Evolutionary conservation across 2,113 vertebrate species (phyloP).

Genomic region (Pogona vitticeps): DNA sequence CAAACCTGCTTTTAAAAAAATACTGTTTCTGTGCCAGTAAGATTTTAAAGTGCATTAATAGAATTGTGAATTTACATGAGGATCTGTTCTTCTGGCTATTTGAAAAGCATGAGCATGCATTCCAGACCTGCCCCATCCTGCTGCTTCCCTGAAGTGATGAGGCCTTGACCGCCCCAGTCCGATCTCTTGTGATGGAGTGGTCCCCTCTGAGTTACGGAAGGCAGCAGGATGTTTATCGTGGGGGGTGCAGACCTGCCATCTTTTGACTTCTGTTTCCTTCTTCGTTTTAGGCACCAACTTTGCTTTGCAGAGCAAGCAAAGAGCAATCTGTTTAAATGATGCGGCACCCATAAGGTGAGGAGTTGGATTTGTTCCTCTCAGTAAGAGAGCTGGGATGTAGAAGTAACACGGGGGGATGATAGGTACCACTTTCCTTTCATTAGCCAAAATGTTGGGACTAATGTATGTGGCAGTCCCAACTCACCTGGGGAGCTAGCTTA

Average conservation of each 20-base stretch:
- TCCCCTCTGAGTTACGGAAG: slow-evolving; percentile 41
- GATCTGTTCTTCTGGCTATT: too few species aligned
- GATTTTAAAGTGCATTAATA: too few species aligned
- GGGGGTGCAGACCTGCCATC: too few species aligned
- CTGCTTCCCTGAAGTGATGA: slow-evolving; percentile 3
- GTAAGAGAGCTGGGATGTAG: background rate
- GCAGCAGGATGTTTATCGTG: background rate
- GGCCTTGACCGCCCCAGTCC: slow-evolving; percentile 77
- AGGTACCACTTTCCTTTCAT: too few species aligned
- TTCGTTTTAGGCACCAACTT: background rate
- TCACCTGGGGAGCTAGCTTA: background rate
- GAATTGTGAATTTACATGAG: too few species aligned
- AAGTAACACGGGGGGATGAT: too few species aligned
- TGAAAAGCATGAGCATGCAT: too few species aligned
- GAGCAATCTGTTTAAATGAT: background rate
- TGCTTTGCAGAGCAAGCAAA: too few species aligned
- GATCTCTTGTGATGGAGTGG: slow-evolving; percentile 64
- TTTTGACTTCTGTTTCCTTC: background rate
- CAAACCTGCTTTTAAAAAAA: too few species aligned
- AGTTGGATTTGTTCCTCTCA: background rate
- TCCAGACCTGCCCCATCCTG: background rate
- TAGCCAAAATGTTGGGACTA: too few species aligned
- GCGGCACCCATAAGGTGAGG: background rate
- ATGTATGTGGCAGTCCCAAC: too few species aligned
- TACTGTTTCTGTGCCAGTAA: too few species aligned